phyloP scores from a whole-genome alignment of 2,888 invertebrate species.

The Neuroscelio doddi region DNA sequence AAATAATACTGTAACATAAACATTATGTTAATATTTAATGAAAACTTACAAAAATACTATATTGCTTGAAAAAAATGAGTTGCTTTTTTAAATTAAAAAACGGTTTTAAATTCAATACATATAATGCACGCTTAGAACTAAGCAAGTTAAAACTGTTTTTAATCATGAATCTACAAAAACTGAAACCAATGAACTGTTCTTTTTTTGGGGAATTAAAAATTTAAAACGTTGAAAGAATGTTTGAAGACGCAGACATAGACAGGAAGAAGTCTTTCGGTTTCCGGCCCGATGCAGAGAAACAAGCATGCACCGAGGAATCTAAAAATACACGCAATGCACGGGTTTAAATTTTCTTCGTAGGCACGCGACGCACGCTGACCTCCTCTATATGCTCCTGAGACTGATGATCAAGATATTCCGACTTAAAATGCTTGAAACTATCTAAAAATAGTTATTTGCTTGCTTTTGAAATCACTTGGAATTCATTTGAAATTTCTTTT shows the following conservation, averaged over 20 bases:
- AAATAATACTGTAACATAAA: too few relatives aligned
- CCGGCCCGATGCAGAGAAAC: constrained; percentile 22
- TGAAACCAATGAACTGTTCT: too few relatives aligned
- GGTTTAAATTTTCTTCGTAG: constrained; percentile 21
- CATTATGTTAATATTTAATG: too few relatives aligned
- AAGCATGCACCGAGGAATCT: constrained; percentile 15
- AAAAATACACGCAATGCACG: constrained; percentile 27
- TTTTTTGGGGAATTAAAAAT: too few relatives aligned
- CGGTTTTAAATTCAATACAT: too few relatives aligned
- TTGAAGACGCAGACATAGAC: constrained; percentile 6
- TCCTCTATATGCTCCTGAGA: constrained; percentile 10
- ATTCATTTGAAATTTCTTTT: background rate
- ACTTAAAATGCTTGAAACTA: background rate
- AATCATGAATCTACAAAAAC: too few relatives aligned
- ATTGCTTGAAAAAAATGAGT: too few relatives aligned
- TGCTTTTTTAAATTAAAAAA: too few relatives aligned
- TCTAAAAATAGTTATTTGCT: background rate
- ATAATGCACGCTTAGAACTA: too few relatives aligned
- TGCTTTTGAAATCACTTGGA: background rate
- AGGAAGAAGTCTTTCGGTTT: constrained; percentile 20
- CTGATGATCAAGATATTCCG: constrained; percentile 5
- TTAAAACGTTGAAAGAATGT: background rate
- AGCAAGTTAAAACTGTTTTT: too few relatives aligned
- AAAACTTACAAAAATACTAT: too few relatives aligned
- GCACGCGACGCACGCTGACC: constrained; percentile 10